Base-by-base conservation (phyloP, 1,140 invertebrate genomes). In the Drosophila setifemur region DNA sequence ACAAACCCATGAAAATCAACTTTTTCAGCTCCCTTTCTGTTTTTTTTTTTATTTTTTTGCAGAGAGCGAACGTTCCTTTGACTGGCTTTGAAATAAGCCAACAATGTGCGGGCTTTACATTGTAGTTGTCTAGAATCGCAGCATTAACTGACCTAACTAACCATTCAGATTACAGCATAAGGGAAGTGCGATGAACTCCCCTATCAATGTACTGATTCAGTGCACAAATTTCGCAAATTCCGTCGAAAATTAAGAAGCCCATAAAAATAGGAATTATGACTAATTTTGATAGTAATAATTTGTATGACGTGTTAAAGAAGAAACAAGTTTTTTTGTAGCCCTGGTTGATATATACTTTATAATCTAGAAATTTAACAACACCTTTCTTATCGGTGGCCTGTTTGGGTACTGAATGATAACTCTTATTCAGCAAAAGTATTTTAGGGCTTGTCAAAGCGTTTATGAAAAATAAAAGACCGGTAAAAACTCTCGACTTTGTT, bases 11-110 rank as follows among this genome's bases (percentile, higher is more conserved):
- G 49, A 28, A 4, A 39, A 11, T 49, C 44, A 9, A 19, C 40
- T 60, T 70, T 77, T 54, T 74, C 29, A 29, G 44, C 31, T 67
- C 53, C 50, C 28, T 67, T 52, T 66, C n/a, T n/a, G n/a, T n/a
- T n/a, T n/a, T n/a, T n/a, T n/a, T n/a, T n/a, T n/a, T n/a, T n/a
- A n/a, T n/a, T n/a, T n/a, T 12, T 23, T n/a, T 16, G 35, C 37
- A 42, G 19, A 5, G n/a, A 11, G 8, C 29, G 25, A 39, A 6
- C 16, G 11, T 35, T 37, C 23, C 54, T 58, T 58, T 45, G 54
- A 23, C 54, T 35, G 39, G 29, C 12, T 33, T 58, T 29, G 8
- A 37, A 21, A 39, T 35, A 7, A 48, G 0, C 58, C 61, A 31
- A 11, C 19, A 14, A 18, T 18, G 47, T 63, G 11, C 21, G 9